Evolutionary conservation across 1,140 invertebrate species (phyloP).

Genomic region (Artemia franciscana): DNA sequence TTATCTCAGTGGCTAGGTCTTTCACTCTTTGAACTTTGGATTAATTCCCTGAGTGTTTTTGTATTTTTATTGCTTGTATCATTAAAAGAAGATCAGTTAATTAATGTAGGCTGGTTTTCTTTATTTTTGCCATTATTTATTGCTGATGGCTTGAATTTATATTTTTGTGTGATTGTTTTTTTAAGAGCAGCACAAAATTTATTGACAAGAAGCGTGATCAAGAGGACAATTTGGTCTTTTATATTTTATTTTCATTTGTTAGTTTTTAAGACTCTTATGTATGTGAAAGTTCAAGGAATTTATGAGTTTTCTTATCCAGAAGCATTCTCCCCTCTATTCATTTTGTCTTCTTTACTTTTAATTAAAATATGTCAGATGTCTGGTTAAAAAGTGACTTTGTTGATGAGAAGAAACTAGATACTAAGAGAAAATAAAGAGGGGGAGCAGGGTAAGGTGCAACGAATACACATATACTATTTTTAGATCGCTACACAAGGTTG

Average conservation of each 20-base stretch:
- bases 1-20: constrained; percentile 87
- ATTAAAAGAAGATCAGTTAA: constrained; percentile 25
- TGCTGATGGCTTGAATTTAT: constrained; percentile 69
- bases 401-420: too few relatives aligned
- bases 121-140: constrained; percentile 74
- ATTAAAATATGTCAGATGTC: constrained; percentile 78
- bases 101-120: constrained; percentile 31
- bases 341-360: constrained; percentile 64
- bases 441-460: too few relatives aligned
- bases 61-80: constrained; percentile 60
- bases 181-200: constrained; percentile 68
- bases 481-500: too few relatives aligned
- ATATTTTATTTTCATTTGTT: constrained; percentile 59
- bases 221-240: constrained; percentile 61
- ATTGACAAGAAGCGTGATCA: constrained; percentile 39
- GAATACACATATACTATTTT: too few relatives aligned
- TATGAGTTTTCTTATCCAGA: constrained; percentile 64
- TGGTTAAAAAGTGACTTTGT: too few relatives aligned
- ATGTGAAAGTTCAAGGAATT: constrained; percentile 57
- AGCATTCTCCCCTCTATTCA: constrained; percentile 74
- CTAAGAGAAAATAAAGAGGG: too few relatives aligned
- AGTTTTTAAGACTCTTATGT: constrained; percentile 76
- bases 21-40: constrained; percentile 78
- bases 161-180: constrained; percentile 81
- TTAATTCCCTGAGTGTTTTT: constrained; percentile 54